Base-by-base conservation (phyloP, 2,888 invertebrate species). In the Podotricha telesiphe region DNA sequence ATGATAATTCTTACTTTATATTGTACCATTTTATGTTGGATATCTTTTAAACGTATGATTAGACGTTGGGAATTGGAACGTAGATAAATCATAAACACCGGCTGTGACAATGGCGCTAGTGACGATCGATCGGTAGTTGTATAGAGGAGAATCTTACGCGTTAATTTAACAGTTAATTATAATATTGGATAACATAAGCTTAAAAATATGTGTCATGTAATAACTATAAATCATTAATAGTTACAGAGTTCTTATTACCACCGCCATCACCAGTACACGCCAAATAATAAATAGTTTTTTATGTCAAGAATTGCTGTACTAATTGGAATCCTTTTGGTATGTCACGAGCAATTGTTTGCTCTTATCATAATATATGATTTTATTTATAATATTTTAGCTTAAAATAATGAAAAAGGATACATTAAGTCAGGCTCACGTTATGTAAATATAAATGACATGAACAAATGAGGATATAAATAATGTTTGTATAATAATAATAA, bases 81-180 rank as follows among this genome's bases (percentile, higher is more conserved):
- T 45, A 53, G 51, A 61, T 62, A 67, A 51, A 61, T 67, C 34
- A 61, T 47, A 67, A 64, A 69, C 34, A 67, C 71, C 71, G 71
- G 71, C 48, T 62, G 34, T 61, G 66, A 68, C 59, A 70, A 73
- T 70, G 70, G 70, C 73, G 73, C 68, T 68, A 73, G 70, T 68
- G 68, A 48, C 68, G 68, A 73, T 70, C 73, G 73, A 73, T 73
- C 73, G 65, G 64, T 68, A 68, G 68, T 42, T 47, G 48, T 59
- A 28, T 47, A 68, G 66, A 59, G 45, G 63, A 63, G 37, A 64
- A 37, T 55, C 65, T 42, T 47, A 56, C 48, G 53, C 48, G 48
- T 62, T 59, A 45, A 59, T 11, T 37, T 55, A 59, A 45, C 59
- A 22, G 22, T 45, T 59, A 59, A 45, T 59, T 45, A n/a, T 45